A percentile compares a stretch with the other conserved stretches of the same genome.
Evolutionary conservation across 2,113 vertebrate species (phyloP).

Genomic region (Megalops atlanticus): DNA sequence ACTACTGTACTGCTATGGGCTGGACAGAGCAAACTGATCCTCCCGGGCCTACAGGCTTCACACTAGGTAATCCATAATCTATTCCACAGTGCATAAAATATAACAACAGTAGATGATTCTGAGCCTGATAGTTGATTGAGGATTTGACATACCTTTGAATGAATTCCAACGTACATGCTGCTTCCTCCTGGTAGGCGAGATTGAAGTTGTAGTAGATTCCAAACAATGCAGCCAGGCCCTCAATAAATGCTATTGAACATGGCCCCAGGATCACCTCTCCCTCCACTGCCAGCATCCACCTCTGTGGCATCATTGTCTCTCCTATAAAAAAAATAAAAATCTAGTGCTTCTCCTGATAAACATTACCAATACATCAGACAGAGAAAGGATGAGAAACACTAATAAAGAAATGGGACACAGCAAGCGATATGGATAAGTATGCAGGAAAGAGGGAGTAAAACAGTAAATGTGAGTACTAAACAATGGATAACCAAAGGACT

Average conservation of each 20-base stretch:
- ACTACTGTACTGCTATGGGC: too few species aligned
- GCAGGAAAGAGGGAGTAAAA: not conserved
- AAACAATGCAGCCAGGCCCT: too few species aligned
- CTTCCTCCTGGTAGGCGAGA: conserved; percentile 2
- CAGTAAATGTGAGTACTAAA: too few species aligned
- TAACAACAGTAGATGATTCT: too few species aligned
- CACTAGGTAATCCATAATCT: too few species aligned
- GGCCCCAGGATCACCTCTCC: not conserved
- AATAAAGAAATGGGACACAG: not conserved
- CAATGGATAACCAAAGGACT: too few species aligned
- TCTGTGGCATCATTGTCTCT: not conserved
- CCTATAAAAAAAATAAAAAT: conserved; percentile 12
- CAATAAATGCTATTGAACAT: not conserved
- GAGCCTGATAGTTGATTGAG: too few species aligned
- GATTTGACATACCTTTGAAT: conserved; percentile 12
- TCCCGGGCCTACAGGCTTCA: too few species aligned
- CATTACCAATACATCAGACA: conserved; percentile 5
- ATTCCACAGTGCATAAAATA: too few species aligned
- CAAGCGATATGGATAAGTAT: too few species aligned
- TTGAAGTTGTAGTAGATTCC: conserved; percentile 2
- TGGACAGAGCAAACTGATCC: too few species aligned
- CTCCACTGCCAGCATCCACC: conserved; percentile 1
- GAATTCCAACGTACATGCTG: conserved; percentile 4
- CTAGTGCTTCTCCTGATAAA: too few species aligned
- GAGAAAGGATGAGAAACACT: conserved; percentile 1